Base-by-base conservation (phyloP, 2,113 vertebrate genomes). In the Etia nguti region DNA sequence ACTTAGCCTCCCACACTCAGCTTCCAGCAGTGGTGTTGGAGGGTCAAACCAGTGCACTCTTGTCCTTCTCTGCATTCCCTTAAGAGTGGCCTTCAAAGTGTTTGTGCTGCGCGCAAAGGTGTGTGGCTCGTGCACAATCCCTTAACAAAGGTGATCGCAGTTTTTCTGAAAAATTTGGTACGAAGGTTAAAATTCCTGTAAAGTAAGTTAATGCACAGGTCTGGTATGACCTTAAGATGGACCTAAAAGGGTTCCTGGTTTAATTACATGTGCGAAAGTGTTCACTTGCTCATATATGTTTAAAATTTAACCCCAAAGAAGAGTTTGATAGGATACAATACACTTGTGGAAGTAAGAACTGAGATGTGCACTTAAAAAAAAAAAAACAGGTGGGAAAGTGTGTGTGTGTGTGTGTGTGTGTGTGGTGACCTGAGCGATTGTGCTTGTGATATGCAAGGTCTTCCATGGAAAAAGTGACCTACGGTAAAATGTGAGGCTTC, bases 31-130 rank as follows among this genome's bases (percentile, higher is more conserved):
- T 75, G 50, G 20, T 73, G 88, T 12, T 82, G 55, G 84, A 38
- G 10, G 73, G 36, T 77, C 46, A 70, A 13, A 85, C 18, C n/a
- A 85, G 56, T 62, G 29, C 81, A 50, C 68, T 65, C 15, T 38
- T 81, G 48, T 82, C 55, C 60, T 79, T 24, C 54, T 85, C 85
- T 80, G 82, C 79, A 80, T 65, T 81, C 31, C 29, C 59, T 79
- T 79, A 90, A 46, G 82, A 7, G 90, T 92, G 93, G 87, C 94
- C 94, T 94, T 95, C 65, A 65, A 48, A 86, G 34, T 41, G 36
- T 85, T 87, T 77, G 54, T n/a, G 36, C 81, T 7, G 36, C 54
- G 16, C 54, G 1, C 41, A 16, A 65, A 16, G 46, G 20, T 84
- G 34, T 65, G n/a, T 48, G 3, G 79, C 75, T 36, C 52, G 13